Base-by-base conservation (phyloP, 2,797 vertebrate genomes). In the Bradypodion pumilum region DNA sequence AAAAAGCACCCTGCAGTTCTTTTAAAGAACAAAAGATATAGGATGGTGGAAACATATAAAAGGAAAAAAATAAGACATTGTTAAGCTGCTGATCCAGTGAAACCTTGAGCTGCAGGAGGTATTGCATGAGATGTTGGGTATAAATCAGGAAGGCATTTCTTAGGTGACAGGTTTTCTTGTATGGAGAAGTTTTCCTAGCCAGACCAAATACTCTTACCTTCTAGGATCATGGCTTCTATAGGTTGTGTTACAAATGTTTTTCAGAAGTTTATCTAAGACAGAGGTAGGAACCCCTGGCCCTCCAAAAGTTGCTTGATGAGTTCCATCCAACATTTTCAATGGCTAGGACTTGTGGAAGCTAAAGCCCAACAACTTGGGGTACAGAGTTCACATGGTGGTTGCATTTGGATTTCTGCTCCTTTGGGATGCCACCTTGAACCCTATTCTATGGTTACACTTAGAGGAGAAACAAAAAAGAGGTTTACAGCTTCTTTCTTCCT, bases 1-100 rank as follows among this genome's bases (percentile, higher is more conserved):
- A n/a, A n/a, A 65, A 82, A 87, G 40, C 83, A 78, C 60, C 80
- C 78, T 74, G 76, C n/a, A 80, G 83, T 85, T 80, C 69, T 87
- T 87, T 78, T n/a, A 44, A 52, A 88, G 66, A 73, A 91, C 65
- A 77, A 84, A n/a, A 86, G 46, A 56, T 0, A 0, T 2, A 76
- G 85, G 46, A 13, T 27, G 2, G 25, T 15, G 42, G 56, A 49
- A 78, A 62, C 27, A 49, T 40, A 75, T 44, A 40, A 52, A 65
- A 7, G 32, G 7, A n/a, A 86, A 89, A 40, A 88, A 89, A 75
- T 0, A 4, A 29, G 70, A 85, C 68, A 66, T 37, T 35, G 0
- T 19, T 49, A n/a, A 12, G 1, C 62, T 85, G 66, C 80, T 70
- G 73, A 12, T 44, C 56, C 62, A 68, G 2, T 87, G 44, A 69